Evolutionary conservation across 2,113 vertebrate species (phyloP), one percentile per base, ranked within the genome.

Genomic region (Polypterus bichir): DNA sequence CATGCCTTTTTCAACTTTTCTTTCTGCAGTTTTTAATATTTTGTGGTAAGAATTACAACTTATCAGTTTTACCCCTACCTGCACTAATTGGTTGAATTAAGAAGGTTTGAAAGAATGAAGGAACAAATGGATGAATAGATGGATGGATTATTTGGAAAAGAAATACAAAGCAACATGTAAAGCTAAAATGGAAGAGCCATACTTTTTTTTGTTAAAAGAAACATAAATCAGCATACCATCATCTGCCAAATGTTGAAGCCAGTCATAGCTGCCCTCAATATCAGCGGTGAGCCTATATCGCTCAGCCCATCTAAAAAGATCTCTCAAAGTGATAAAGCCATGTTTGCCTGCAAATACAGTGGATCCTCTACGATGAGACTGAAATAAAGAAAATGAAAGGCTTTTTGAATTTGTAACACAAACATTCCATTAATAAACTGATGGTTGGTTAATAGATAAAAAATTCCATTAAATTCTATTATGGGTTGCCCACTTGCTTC

Each of bases 341-440:
- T 97, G 90, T 67, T 99, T 99, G 69, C 96, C 96, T 10, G 96
- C 95, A 82, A 99, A 98, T 66, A 99, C 92, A 0, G 90, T 92
- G 0, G 95, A 97, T 5, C 92, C 90, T 69, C 91, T 87, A 66
- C 96, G 93, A 63, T 91, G 76, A 3, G 93, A 93, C 96, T 98
- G 68, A 0, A 59, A 11, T 27, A 27, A 45, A 5, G 8, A 45
- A 49, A 27, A 27, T 27, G 27, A 27, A 51, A 52, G 0, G 57
- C 5, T 52, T 45, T 9, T 27, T 27, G 27, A 27, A 27, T 27
- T 67, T 47, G 5, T 0, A 65, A 46, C 45, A 73, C 62, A 62
- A 5, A 74, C 52, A 5, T 8, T 53, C 54, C 27, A 5, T 44
- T 57, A 63, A 27, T 1, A 0, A 54, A 4, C 5, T 1, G 45